phyloP scores from a whole-genome alignment of 2,113 vertebrate species.

The Podarcis raffonei region DNA sequence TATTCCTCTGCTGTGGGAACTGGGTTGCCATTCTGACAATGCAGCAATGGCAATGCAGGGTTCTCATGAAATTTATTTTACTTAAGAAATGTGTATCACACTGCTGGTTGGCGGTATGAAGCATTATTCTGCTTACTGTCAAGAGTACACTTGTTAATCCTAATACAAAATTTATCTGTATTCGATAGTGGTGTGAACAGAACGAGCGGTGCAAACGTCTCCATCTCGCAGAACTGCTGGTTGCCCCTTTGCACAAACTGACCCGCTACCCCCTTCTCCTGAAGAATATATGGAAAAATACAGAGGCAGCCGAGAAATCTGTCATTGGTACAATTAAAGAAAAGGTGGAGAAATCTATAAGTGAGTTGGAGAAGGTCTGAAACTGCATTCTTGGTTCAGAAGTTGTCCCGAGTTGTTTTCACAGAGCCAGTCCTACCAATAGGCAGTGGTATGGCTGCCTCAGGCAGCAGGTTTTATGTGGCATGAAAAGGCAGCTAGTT shows the following conservation, averaged over 20 bases:
- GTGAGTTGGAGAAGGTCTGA: constrained; percentile 75
- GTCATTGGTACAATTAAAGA: constrained; percentile 81
- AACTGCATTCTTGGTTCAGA: not conserved
- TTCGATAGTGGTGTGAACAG: constrained; percentile 87
- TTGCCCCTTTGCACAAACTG: constrained; percentile 85
- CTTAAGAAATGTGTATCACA: not conserved
- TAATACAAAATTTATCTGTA: constrained; percentile 31
- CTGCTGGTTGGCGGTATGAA: not conserved
- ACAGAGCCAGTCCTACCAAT: not conserved
- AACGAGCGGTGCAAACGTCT: constrained; percentile 82
- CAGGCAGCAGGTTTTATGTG: not conserved
- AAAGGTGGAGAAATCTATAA: constrained; percentile 86
- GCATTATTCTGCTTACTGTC: not conserved
- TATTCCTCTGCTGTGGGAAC: not conserved
- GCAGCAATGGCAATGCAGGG: not conserved
- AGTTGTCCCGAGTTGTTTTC: not conserved
- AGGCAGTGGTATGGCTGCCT: not conserved
- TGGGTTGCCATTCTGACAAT: not conserved
- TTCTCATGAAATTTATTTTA: not conserved
- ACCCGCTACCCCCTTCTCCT: constrained; percentile 86
- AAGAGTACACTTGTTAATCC: not conserved
- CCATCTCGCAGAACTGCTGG: constrained; percentile 85
- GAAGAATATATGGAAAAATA: constrained; percentile 84
- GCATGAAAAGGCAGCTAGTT: not conserved
- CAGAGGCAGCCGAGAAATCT: constrained; percentile 69